Conservation (phyloP, 37 sponge, comb jelly and placozoan genomes). For the Dysidea cf. avara region DNA sequence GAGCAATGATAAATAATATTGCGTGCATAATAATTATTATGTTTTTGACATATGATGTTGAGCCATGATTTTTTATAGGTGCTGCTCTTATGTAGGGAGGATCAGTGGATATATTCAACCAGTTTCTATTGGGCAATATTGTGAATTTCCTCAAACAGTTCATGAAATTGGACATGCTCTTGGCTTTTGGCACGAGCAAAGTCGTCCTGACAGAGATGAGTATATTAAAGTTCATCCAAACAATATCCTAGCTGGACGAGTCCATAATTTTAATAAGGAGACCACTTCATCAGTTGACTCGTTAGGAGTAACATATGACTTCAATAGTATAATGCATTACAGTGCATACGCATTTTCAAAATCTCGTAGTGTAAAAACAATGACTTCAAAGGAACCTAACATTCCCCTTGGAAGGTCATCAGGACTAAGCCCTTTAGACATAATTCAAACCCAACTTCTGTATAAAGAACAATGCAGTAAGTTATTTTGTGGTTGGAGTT, state of each 20-base stretch:
- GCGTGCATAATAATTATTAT: no score
- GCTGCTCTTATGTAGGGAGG: constrained; percentile 41
- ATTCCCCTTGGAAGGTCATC: constrained; percentile 54
- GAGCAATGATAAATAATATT: not conserved
- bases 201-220: constrained; percentile 17
- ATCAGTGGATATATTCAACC: constrained; percentile 18
- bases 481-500: not conserved
- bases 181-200: constrained; percentile 44
- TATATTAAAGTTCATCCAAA: constrained; percentile 10
- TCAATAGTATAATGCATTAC: constrained; percentile 89
- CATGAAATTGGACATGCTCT: constrained; percentile 38
- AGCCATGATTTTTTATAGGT: not conserved
- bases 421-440: constrained; percentile 57
- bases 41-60: not conserved
- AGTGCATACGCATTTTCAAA: constrained; percentile 11
- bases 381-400: constrained; percentile 33
- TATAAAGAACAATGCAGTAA: constrained; percentile 58
- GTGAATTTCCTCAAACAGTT: constrained; percentile 8
- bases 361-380: constrained; percentile 11
- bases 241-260: constrained; percentile 10
- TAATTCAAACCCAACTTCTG: constrained; percentile 57
- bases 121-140: constrained; percentile 21
- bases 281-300: constrained; percentile 27
- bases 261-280: constrained; percentile 41
- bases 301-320: constrained; percentile 71